Base-by-base conservation (phyloP, 1,140 invertebrate species). In the Panagrolaimus sp. region DNA sequence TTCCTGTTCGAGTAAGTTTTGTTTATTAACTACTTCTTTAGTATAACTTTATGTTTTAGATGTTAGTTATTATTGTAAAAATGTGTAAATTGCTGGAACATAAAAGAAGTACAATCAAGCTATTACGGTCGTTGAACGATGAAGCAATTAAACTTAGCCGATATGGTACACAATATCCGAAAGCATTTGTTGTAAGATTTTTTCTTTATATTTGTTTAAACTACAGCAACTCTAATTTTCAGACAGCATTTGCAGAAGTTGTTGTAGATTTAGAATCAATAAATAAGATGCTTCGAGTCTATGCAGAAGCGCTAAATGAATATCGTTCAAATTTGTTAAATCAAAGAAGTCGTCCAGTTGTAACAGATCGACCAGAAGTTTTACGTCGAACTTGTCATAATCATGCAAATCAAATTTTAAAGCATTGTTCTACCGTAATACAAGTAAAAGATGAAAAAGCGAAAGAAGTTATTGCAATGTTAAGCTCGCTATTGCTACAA, bases 31-130 rank as follows among this genome's bases (percentile, higher is more conserved):
- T n/a, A n/a, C n/a, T n/a, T n/a, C n/a, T n/a, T n/a, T n/a, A n/a
- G n/a, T n/a, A n/a, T n/a, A n/a, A n/a, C n/a, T n/a, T n/a, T n/a
- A n/a, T n/a, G n/a, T n/a, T n/a, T n/a, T n/a, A n/a, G n/a, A 78
- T 77, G 75, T 67, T 77, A 7, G 75, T 77, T 9, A 77, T 76
- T 71, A 53, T 76, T 8, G 74, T 76, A 7, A 76, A 76, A 65
- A 62, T 76, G 62, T 76, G 72, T 51, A 76, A 76, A 47, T 62
- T 76, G 3, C 44, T 76, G 5, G 74, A 76, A 14, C 65, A 77
- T 67, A 76, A 76, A 61, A 73, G 77, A 44, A 51, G 65, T 11
- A 57, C 77, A 23, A 63, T 76, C 16, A 51, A 42, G 23, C 65
- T 77, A 14, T 44, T 76, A 48, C 72, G 47, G 13, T 51, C 43